Base-by-base conservation (phyloP, 53 echinoderm and acorn worm genomes). In the Luidia sarsii region DNA sequence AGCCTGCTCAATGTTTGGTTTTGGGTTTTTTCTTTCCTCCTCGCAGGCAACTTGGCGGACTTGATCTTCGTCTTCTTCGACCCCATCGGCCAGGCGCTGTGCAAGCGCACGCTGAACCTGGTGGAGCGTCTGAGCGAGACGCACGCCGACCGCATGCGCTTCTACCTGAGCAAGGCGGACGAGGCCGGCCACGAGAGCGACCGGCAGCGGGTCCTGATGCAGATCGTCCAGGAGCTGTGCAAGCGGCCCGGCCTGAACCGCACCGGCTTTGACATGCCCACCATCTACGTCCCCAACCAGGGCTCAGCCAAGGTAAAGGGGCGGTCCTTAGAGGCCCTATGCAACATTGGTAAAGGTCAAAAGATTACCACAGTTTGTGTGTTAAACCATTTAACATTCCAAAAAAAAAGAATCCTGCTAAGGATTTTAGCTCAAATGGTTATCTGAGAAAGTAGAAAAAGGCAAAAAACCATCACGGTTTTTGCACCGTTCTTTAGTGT, bases 61-160 rank as follows among this genome's bases (percentile, higher is more conserved):
- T 85, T 99, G 39, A 99, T 99, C 87, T 99, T 99, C 57, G 93
- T 99, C 29, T 99, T 99, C 91, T 99, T 99, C 73, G 99, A 99
- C 74, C 99, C 99, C 38, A 99, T 99, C 27, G 99, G 99, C 65
- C 99, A 99, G 67, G 99, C 99, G 4, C 72, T 99, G 65, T 99
- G 99, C 49, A 99, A 99, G 73, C 83, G 99, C 14, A 99, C 93
- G 0, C 74, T 99, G 65, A 99, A 99, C 71, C 85, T 99, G 11
- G 99, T 99, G 32, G 99, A 99, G 87, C 75, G 83, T 57, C 89
- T 99, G 35, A 99, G 94, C 49, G 94, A 99, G 70, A 89, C 84
- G n/a, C 99, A 99, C 50, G 88, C 88, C 45, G 99, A 99, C 69
- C 94, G 89, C 48, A 91, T 99, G 91, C 83, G 84, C 48, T 99